Base-by-base conservation (phyloP, 2,113 vertebrate species). In the Poeciliopsis prolifica region DNA sequence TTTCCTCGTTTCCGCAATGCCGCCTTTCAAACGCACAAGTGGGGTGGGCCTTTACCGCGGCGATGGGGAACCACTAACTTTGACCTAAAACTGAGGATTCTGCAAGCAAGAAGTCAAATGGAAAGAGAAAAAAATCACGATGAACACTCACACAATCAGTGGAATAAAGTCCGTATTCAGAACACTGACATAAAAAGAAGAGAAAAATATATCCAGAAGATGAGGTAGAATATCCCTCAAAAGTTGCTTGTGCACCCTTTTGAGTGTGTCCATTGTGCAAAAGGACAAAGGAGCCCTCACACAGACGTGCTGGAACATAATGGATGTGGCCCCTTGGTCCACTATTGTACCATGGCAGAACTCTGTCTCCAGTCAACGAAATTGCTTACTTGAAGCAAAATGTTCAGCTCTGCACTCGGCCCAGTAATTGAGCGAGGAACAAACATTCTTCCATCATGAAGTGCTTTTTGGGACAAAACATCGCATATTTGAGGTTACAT, bases 1-100 rank as follows among this genome's bases (percentile, higher is more conserved):
- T 93, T 91, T 92, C 87, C 87, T 91, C 81, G 11, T 89, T 88
- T 89, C 83, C 74, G 75, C 80, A 79, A 79, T 69, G 85, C 77
- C 85, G 87, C 88, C 81, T 88, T 89, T 87, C 83, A 91, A 78
- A 83, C 28, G 77, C 74, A 65, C 78, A 90, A 68, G 74, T 83
- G 74, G 80, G 85, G 81, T 88, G 74, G 79, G 68, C 70, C 84
- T 80, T 86, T 65, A 65, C 75, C 17, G 79, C 67, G 77, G 28
- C 60, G 0, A 77, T 78, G 74, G 79, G 74, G 73, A 73, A 79
- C 64, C 71, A 24, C 67, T 64, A 65, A 79, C 42, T 74, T 72
- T 29, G 77, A 63, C 72, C 68, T 42, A 62, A 51, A 54, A 76
- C 33, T 61, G 31, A 75, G 60, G 31, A 68, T 80, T 81, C 60